Evolutionary conservation across 2,113 vertebrate genomes (phyloP), one percentile per base, ranked within the genome.

Genomic region (Chrysemys picta): DNA sequence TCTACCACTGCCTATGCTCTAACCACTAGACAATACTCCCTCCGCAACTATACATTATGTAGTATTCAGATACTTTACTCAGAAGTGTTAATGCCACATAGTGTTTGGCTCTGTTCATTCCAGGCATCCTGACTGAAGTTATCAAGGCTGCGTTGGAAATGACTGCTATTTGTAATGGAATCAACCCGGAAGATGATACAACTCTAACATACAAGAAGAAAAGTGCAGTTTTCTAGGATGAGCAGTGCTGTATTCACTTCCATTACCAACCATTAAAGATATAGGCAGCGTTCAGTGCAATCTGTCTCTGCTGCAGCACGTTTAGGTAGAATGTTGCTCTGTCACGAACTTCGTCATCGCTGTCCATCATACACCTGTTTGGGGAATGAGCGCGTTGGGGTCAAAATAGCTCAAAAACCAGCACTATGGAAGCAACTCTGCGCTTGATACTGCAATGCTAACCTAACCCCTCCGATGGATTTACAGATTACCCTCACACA

Each of bases 361-460:
- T 99, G 97, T 99, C 99, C 99, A 99, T 99, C 99, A 99, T 99
- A 93, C 99, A 99, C 98, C 99, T 99, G 94, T 52, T 27, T 49
- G 85, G 80, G 49, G 54, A 88, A 54, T 31, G 47, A 92, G n/a
- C 75, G 65, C 1, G 87, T 17, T 85, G 14, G 0, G 29, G 38
- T 93, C 76, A 93, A 80, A 83, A 3, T 52, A 75, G 42, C 7
- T 75, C 17, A 38, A 79, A 22, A 1, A 38, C 24, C 57, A 57
- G 2, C 42, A 21, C 0, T 0, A 78, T 16, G 17, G 25, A 57
- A 5, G 21, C 5, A 31, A 54, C 7, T 3, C 1, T 35, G 75
- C 19, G 6, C 5, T 35, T 0, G 6, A 6, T 8, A 38, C 6
- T n/a, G 52, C 42, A 81, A 2, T 0, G 52, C 24, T 2, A 27